Base-by-base conservation (phyloP, 2,888 invertebrate genomes). In the Diaprepes abbreviatus region DNA sequence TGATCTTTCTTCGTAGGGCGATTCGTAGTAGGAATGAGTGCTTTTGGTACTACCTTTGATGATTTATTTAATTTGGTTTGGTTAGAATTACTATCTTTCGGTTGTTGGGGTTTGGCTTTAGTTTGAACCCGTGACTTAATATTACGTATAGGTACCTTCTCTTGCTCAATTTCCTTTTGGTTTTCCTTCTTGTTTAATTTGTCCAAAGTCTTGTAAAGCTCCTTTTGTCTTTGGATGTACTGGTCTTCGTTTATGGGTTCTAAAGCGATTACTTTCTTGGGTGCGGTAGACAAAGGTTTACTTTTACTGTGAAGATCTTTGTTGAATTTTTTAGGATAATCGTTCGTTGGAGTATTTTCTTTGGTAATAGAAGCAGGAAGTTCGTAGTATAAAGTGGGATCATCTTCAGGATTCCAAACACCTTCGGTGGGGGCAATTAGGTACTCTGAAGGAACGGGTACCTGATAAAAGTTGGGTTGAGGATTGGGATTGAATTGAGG, bases 311-410 rank as follows among this genome's bases (percentile, higher is more conserved):
- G 86, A 62, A 87, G 85, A 17, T 85, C 85, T 50, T 85, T 84
- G 70, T 84, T 80, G 79, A 85, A 89, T 78, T 90, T 90, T 78
- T 89, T 90, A 0, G 89, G 89, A 75, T 87, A 89, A 19, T 85
- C 76, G 67, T 86, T 86, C 16, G 88, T 89, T 1, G 89, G 88
- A 17, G 81, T 79, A 73, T 86, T 76, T 71, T 83, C 74, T 79
- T 81, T 75, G 73, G 78, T 79, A 74, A 83, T 74, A 78, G 84
- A 66, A 80, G 86, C 63, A 75, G 84, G 75, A 79, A 84, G 76
- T 83, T 84, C 74, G 77, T 84, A 78, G 78, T 81, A 83, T 33
- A 80, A 77, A 62, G 79, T 78, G 60, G 84, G 80, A 73, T 83
- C 83, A 72, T 83, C 81, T 36, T 81, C 79, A 70, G 84, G 83